Evolutionary conservation across 2,888 invertebrate genomes (phyloP).

Genomic region (Pyrrhosoma nymphula): DNA sequence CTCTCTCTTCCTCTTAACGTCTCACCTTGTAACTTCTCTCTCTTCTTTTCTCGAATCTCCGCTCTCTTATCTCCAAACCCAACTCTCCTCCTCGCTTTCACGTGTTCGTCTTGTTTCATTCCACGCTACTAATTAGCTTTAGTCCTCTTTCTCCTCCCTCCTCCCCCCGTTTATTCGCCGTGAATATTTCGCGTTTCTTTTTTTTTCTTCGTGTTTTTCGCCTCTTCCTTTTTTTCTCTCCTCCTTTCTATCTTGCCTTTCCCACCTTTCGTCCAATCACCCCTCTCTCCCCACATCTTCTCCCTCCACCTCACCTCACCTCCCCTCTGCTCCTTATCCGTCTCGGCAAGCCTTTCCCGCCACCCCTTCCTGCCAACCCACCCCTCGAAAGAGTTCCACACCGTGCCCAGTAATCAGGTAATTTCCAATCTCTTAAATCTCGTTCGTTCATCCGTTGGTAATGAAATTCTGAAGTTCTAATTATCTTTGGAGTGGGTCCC

Average conservation of each 20-base stretch:
- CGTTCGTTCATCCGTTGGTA: conserved; percentile 66
- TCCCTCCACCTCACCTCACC: neutral
- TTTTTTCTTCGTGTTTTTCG: neutral
- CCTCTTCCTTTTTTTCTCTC: neutral
- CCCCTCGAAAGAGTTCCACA: conserved; percentile 6
- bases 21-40: neutral
- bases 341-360: neutral
- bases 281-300: neutral
- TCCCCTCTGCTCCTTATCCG: neutral
- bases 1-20: neutral
- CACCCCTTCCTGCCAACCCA: neutral
- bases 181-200: conserved; percentile 31
- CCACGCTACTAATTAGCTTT: conserved; percentile 46
- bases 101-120: conserved; percentile 48
- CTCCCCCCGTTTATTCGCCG: neutral
- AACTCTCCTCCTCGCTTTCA: neutral
- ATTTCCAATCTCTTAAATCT: conserved; percentile 67
- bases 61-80: conserved; percentile 18
- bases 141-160: neutral
- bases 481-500: conserved; percentile 57
- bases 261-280: neutral
- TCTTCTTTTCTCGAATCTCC: neutral
- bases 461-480: conserved; percentile 67
- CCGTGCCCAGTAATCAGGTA: conserved; percentile 59
- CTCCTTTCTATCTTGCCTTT: neutral